Conservation (phyloP, 2,888 invertebrate genomes). For the Plebejus argus region DNA sequence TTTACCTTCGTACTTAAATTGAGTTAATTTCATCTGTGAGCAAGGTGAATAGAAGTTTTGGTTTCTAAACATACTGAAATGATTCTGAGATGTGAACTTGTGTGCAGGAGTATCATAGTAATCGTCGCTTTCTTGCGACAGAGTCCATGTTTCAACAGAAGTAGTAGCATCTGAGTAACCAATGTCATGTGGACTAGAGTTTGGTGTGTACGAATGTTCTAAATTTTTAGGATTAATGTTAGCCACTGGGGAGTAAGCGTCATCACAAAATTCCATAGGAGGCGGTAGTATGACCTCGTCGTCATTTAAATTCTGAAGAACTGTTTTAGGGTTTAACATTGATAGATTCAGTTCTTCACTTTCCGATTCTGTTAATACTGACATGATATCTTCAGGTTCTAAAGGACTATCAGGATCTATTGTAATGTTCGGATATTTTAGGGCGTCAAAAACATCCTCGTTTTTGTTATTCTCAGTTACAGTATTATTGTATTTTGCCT, state of each 20-base stretch:
- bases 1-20: constrained; percentile 57
- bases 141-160: constrained; percentile 59
- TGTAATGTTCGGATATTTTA: background rate
- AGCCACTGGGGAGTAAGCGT: constrained; percentile 39
- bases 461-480: background rate
- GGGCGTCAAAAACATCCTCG: background rate
- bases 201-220: constrained; percentile 32
- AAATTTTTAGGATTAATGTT: constrained; percentile 18
- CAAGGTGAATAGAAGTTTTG: constrained; percentile 28
- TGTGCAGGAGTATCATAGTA: background rate
- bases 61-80: background rate
- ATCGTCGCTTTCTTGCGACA: constrained; percentile 48
- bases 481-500: constrained; percentile 32
- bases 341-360: constrained; percentile 53
- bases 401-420: background rate
- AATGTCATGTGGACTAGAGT: constrained; percentile 39
- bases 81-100: background rate
- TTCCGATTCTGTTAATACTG: constrained; percentile 39
- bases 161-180: constrained; percentile 46
- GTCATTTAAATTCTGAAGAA: constrained; percentile 55
- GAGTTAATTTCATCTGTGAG: constrained; percentile 47
- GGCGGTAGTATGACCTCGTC: constrained; percentile 61
- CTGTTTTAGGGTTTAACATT: constrained; percentile 65
- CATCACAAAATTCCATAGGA: constrained; percentile 57
- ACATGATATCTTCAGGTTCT: constrained; percentile 13